phyloP scores from a whole-genome alignment of 2,797 vertebrate genomes.

The Falco concolor region DNA sequence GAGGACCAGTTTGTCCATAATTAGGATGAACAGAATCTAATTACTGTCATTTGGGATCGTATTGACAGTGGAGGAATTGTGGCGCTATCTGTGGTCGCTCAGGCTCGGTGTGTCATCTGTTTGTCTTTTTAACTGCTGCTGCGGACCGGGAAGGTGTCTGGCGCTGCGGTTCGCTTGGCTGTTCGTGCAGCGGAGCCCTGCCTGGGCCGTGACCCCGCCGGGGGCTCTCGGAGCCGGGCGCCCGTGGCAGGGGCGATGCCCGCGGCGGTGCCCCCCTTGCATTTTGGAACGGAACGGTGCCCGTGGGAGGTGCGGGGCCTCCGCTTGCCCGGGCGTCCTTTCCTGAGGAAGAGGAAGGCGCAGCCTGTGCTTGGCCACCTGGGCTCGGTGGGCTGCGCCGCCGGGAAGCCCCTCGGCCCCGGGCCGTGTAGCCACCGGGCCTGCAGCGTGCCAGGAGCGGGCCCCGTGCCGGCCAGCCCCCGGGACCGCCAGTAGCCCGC shows the following conservation, averaged over 20 bases:
- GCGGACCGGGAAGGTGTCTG: rapidly evolving
- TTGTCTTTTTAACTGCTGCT: neutral
- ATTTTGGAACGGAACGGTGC: neutral
- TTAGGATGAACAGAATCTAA: neutral
- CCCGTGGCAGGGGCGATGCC: no score
- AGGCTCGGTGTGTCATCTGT: neutral
- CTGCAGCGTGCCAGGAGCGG: neutral
- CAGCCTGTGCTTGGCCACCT: neutral
- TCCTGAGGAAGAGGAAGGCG: neutral
- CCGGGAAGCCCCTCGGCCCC: neutral
- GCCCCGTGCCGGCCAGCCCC: no score
- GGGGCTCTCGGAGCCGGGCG: neutral
- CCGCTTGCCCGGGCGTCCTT: neutral
- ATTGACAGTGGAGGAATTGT: neutral
- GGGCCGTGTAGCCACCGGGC: rapidly evolving
- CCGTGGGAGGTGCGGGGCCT: neutral
- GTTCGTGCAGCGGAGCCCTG: neutral
- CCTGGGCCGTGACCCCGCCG: neutral
- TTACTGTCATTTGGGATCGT: neutral
- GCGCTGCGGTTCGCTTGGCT: rapidly evolving
- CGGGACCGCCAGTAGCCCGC: no score
- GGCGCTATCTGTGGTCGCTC: neutral
- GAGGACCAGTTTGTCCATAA: neutral
- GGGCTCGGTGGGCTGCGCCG: no score
- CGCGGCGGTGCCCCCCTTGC: neutral